Evolutionary conservation across 2,797 vertebrate species (phyloP).

Genomic region (Sylvia borin): DNA sequence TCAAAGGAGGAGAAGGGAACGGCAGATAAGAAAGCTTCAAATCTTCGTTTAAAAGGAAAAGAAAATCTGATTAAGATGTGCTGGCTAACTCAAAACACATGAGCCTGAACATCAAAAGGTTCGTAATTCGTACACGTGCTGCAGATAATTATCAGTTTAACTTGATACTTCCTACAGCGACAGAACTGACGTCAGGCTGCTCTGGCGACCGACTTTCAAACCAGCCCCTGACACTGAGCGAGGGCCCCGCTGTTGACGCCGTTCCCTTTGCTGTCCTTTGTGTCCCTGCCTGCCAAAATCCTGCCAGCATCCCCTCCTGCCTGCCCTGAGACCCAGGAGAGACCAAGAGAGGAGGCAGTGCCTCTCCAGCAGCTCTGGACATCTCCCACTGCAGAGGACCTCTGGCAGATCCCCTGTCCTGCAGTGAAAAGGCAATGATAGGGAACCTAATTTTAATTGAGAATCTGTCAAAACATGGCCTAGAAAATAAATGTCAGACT

Average conservation of each 20-base stretch:
- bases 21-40: constrained; percentile 51
- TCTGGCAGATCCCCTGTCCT: background rate
- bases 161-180: constrained; percentile 56
- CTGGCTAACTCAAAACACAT: constrained; percentile 60
- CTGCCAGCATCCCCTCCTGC: background rate
- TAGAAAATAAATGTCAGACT: background rate
- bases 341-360: background rate
- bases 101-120: constrained; percentile 62
- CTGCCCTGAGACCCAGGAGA: background rate
- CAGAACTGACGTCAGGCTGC: constrained; percentile 42
- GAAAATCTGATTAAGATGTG: constrained; percentile 66
- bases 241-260: background rate
- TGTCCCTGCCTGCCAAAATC: background rate
- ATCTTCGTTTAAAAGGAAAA: constrained; percentile 39
- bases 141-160: constrained; percentile 71
- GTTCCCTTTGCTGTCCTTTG: background rate
- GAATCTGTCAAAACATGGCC: background rate
- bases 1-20: constrained; percentile 39
- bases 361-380: background rate
- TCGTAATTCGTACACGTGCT: constrained; percentile 29
- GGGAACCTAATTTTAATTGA: background rate
- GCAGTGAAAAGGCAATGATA: background rate
- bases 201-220: background rate
- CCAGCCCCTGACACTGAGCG: constrained; percentile 4
- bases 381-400: background rate